Conservation (phyloP, 2,888 invertebrate species). For the Eilema sororculum region DNA sequence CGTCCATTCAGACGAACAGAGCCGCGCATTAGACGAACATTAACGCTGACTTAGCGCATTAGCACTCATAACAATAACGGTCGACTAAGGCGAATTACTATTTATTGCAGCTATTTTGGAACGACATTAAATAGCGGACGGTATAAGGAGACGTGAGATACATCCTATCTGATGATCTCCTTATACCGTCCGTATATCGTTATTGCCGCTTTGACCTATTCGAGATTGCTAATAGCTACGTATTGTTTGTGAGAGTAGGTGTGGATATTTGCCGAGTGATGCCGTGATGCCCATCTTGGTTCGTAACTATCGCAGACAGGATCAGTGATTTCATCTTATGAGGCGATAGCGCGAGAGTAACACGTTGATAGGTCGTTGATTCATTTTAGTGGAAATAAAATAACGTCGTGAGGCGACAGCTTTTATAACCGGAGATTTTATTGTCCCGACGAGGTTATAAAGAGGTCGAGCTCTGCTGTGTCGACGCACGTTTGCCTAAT, state of each 20-base stretch:
- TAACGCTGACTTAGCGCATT: constrained; percentile 67
- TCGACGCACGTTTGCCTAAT: constrained; percentile 52
- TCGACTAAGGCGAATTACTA: constrained; percentile 66
- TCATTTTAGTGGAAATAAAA: constrained; percentile 74
- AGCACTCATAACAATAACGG: constrained; percentile 71
- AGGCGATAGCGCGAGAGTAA: constrained; percentile 62
- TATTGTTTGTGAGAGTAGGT: constrained; percentile 55
- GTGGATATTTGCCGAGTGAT: constrained; percentile 30
- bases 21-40: constrained; percentile 65
- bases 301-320: constrained; percentile 47
- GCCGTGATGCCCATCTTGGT: constrained; percentile 20
- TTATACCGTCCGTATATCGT: constrained; percentile 57
- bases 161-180: too few relatives aligned
- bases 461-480: constrained; percentile 52
- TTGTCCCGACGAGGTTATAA: constrained; percentile 66
- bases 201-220: constrained; percentile 66
- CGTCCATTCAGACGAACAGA: constrained; percentile 55
- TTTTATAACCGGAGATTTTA: constrained; percentile 72
- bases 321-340: constrained; percentile 54
- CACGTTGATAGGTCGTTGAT: constrained; percentile 74
- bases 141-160: constrained; percentile 50
- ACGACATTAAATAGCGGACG: constrained; percentile 63
- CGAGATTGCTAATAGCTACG: constrained; percentile 54
- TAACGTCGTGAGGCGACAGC: constrained; percentile 61
- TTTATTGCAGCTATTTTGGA: constrained; percentile 71